Evolutionary conservation across 2,113 vertebrate species (phyloP).

Genomic region (Phodopus roborovskii): DNA sequence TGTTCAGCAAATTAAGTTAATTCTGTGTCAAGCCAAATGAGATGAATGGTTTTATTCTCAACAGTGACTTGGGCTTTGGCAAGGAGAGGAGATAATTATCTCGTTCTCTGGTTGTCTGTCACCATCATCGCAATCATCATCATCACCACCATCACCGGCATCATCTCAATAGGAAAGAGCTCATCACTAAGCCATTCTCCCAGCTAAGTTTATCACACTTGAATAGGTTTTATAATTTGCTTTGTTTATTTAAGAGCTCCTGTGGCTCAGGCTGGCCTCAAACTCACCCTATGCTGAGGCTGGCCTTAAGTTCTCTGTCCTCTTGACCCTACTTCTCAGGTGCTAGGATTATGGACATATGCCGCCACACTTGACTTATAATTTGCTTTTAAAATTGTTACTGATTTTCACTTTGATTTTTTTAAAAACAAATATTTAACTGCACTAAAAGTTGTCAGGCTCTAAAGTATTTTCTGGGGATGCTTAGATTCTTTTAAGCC

Average conservation of each 20-base stretch:
- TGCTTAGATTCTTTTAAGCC: neutral
- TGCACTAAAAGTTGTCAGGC: neutral
- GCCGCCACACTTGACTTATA: neutral
- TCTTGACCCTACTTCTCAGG: neutral
- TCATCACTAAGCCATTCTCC: neutral
- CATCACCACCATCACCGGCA: neutral
- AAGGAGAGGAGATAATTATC: neutral
- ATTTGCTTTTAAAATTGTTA: neutral
- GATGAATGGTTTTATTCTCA: slow-evolving; percentile 4
- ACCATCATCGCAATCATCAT: neutral
- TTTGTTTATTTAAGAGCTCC: neutral
- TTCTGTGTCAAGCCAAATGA: neutral
- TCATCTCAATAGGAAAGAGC: neutral
- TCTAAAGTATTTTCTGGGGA: neutral
- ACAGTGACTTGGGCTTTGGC: neutral
- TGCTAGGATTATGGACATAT: neutral
- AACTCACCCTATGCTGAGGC: neutral
- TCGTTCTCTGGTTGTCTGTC: neutral
- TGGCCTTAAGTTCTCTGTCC: neutral
- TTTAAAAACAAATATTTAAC: neutral
- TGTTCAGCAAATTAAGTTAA: slow-evolving; percentile 28
- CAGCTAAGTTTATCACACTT: neutral
- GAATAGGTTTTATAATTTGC: neutral
- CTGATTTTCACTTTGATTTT: neutral
- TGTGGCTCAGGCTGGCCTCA: neutral